These are phyloP conservation scores for Achatina immaculata DNA, from an alignment of 1,140 invertebrate genomes.

Conservation along the genomic window DNA sequence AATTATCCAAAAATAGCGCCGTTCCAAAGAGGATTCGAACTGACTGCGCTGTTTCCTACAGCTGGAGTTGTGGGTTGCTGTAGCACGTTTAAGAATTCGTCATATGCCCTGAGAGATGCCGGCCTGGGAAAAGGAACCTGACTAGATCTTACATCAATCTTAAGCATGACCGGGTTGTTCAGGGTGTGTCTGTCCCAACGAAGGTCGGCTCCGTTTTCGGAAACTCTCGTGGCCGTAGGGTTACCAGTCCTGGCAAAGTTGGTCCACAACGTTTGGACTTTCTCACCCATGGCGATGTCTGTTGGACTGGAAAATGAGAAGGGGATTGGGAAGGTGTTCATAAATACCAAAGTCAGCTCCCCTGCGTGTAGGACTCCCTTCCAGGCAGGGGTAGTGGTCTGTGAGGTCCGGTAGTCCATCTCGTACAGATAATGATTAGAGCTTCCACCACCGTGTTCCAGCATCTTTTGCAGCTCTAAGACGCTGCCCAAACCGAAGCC, in stretches of 20 bases:
- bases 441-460: neutral
- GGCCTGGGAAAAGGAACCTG: slow-evolving; percentile 1
- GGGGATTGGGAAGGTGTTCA: neutral
- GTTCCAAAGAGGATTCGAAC: neutral
- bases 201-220: neutral
- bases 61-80: neutral
- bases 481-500: neutral
- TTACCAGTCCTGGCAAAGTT: slow-evolving; percentile 25
- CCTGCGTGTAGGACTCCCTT: neutral
- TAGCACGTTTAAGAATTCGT: neutral
- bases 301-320: neutral
- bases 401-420: neutral
- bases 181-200: neutral
- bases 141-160: neutral
- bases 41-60: neutral
- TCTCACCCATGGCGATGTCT: neutral
- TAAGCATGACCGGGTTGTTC: neutral
- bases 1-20: too few species aligned
- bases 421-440: neutral
- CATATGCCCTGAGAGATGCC: neutral
- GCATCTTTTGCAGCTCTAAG: neutral
- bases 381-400: neutral
- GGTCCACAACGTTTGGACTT: slow-evolving; percentile 20
- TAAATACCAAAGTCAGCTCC: neutral
- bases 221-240: neutral